Base-by-base conservation (phyloP, 2,797 vertebrate species). In the Sebastes melanostomus region DNA sequence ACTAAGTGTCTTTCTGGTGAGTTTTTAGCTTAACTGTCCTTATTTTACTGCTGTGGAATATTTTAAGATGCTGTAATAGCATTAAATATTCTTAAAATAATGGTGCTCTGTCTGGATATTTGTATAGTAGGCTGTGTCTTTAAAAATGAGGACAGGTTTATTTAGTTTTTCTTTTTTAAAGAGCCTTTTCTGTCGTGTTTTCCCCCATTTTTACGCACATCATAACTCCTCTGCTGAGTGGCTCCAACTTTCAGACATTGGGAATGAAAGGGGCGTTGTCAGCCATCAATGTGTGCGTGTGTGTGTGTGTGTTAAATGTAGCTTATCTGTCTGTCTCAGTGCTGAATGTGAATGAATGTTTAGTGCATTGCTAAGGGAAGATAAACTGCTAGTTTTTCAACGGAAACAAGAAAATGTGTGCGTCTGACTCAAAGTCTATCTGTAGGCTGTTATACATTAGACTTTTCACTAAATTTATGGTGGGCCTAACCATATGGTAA, bases 201-300 rank as follows among this genome's bases (percentile, higher is more conserved):
- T 9, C 32, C 24, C 16, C 16, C 84, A 67, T 89, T 90, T 88
- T 85, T 78, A 83, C 66, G 27, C 70, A 66, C 11, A 29, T 86
- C 60, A 71, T 75, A 88, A 88, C 72, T 82, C 63, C 65, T 46
- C 38, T 65, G 42, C 72, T 55, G 46, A 75, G 56, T 46, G 16
- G 66, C 52, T 88, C 25, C 55, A 81, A 69, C 38, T 76, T 78
- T 78, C 56, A 77, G 62, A 46, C 52, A 32, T 6, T 75, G 81
- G 83, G 63, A 87, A 85, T 87, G 82, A 93, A 93, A 93, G 93
- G 91, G 93, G 92, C 92, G 93, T 92, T 91, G 92, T 92, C 89
- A 60, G 72, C n/a, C 66, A 18, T 65, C 25, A 25, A 1, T 62
- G 27, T 25, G 61, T 38, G 75, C 2, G 61, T 61, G 27, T 29